Evolutionary conservation across 2,888 invertebrate genomes (phyloP).

Genomic region (Helicoverpa assulta): DNA sequence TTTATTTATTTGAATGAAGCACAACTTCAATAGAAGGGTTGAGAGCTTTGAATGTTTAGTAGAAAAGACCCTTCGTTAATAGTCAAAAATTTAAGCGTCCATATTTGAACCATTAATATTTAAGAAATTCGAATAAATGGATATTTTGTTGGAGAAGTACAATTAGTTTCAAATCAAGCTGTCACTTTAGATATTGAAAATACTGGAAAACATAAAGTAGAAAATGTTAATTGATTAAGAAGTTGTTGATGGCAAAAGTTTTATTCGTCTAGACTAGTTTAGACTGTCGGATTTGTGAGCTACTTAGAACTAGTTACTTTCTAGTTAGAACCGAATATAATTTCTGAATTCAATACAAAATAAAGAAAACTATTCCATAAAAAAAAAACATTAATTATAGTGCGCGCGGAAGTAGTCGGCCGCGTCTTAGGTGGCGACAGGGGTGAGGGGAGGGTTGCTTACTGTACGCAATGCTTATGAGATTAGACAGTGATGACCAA

Average conservation of each 20-base stretch:
- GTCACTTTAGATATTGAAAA: slow-evolving; percentile 5
- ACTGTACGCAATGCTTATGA: too few relatives aligned
- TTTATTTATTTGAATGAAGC: background rate
- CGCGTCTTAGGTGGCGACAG: too few relatives aligned
- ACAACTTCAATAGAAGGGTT: background rate
- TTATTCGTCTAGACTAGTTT: slow-evolving; percentile 4
- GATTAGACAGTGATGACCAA: too few relatives aligned
- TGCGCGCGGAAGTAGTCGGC: too few relatives aligned
- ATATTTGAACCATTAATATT: background rate
- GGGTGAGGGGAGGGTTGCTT: too few relatives aligned
- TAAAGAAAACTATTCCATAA: too few relatives aligned
- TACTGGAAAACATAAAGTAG: slow-evolving; percentile 6
- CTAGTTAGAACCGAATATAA: background rate
- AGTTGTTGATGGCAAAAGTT: slow-evolving; percentile 18
- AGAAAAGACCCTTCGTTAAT: background rate
- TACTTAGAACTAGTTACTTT: background rate
- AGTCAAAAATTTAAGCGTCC: slow-evolving; percentile 7
- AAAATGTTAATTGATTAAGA: slow-evolving; percentile 9
- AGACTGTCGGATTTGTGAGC: background rate
- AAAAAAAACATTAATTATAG: too few relatives aligned
- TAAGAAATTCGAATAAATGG: slow-evolving; percentile 27
- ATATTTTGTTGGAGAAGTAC: slow-evolving; percentile 32
- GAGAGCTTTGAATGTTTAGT: background rate
- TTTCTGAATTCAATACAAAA: background rate
- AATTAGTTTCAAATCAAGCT: slow-evolving; percentile 39